These are phyloP conservation scores for Stegana nigrithorax DNA, from an alignment of 2,888 invertebrate species.

Conservation along the genomic window DNA sequence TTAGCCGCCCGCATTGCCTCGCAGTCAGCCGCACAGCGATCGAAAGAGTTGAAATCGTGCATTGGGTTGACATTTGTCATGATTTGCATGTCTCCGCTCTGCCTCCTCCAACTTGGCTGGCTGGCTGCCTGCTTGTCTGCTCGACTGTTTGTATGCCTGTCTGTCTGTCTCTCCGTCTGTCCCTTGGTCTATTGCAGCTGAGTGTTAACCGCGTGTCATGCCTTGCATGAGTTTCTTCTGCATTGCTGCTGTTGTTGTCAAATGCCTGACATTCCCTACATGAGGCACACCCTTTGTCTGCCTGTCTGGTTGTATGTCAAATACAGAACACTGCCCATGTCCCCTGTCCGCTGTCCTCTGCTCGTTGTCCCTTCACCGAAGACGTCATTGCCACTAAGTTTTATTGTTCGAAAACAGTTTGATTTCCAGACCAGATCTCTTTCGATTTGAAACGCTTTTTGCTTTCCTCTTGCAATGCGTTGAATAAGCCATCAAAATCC, in stretches of 20 bases:
- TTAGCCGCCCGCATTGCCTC: neutral
- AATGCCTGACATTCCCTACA: constrained; percentile 15
- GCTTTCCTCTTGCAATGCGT: neutral
- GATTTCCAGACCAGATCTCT: too few relatives aligned
- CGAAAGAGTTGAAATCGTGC: constrained; percentile 27
- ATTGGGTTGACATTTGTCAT: constrained; percentile 55
- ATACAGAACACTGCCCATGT: neutral
- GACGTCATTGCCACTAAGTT: neutral
- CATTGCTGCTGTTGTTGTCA: constrained; percentile 9
- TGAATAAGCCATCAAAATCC: neutral
- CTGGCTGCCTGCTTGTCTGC: neutral
- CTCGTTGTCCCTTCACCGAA: too few relatives aligned
- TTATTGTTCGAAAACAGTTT: constrained; percentile 1
- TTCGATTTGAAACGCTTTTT: neutral
- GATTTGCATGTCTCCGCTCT: constrained; percentile 51
- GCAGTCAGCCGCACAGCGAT: constrained; percentile 40
- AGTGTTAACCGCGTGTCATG: neutral
- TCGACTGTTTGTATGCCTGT: neutral
- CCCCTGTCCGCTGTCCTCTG: too few relatives aligned
- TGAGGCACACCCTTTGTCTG: constrained; percentile 12
- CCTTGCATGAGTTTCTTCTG: too few relatives aligned
- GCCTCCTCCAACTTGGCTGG: too few relatives aligned
- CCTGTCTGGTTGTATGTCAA: constrained; percentile 1
- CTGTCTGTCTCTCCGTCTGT: neutral
- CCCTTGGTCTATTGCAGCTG: neutral